These are phyloP conservation scores for Philaethria dido DNA, from an alignment of 2,888 invertebrate species.

Conservation along the genomic window DNA sequence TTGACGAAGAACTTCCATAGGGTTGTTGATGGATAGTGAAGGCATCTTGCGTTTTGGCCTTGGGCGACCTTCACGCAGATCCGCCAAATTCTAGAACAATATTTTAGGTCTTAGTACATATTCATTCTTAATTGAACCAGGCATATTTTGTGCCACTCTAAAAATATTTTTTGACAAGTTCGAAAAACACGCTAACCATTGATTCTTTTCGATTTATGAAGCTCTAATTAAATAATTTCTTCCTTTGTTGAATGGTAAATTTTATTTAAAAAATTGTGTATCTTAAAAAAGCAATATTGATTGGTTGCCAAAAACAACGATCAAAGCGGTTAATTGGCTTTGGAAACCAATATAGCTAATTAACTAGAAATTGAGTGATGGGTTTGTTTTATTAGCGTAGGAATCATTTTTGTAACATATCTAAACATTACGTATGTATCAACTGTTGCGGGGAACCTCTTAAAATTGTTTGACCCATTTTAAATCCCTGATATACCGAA, in stretches of 20 bases:
- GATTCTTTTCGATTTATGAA: neutral
- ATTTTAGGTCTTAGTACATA: neutral
- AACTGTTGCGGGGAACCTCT: neutral
- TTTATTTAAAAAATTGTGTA: no score
- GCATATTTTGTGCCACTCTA: no score
- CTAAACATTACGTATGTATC: neutral
- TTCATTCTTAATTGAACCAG: neutral
- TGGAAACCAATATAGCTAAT: constrained; percentile 65
- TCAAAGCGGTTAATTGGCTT: constrained; percentile 36
- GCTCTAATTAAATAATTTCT: no score
- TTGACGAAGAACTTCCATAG: constrained; percentile 93
- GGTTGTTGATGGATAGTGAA: constrained; percentile 93
- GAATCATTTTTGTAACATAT: constrained; percentile 8
- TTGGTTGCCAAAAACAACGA: constrained; percentile 25
- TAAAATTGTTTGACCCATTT: constrained; percentile 5
- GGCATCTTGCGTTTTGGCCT: constrained; percentile 86
- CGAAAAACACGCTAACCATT: neutral
- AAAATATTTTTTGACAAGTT: no score
- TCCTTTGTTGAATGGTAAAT: no score
- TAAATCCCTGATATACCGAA: neutral
- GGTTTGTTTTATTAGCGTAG: constrained; percentile 12
- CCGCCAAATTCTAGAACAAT: constrained; percentile 59
- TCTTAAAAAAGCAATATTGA: no score
- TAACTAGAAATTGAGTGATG: constrained; percentile 51
- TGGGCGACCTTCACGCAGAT: constrained; percentile 62